These are phyloP conservation scores for Lycaena phlaeas DNA, from an alignment of 2,888 invertebrate species.

Conservation along the genomic window DNA sequence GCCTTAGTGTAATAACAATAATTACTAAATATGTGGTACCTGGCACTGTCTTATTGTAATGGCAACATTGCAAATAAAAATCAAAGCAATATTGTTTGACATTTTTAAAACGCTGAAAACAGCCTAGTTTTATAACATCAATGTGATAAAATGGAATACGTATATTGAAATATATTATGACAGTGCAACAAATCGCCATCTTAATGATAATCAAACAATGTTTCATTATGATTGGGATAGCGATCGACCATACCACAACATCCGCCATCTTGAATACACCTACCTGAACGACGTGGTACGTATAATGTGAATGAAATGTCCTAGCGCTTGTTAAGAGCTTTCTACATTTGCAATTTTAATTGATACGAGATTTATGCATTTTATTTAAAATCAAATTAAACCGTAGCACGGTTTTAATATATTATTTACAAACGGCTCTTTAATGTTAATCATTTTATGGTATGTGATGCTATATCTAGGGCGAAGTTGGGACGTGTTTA, in stretches of 20 bases:
- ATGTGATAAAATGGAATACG: too few species aligned
- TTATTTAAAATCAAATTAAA: conserved; percentile 1
- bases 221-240: too few species aligned
- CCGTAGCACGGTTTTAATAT: conserved; percentile 2
- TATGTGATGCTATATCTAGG: not conserved
- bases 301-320: conserved; percentile 7
- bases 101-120: too few species aligned
- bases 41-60: not conserved
- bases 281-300: conserved; percentile 8
- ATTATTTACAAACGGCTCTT: conserved; percentile 2
- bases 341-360: not conserved
- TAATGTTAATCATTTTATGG: not conserved
- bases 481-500: not conserved
- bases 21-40: not conserved
- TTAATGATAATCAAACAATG: too few species aligned
- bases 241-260: not conserved
- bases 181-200: too few species aligned
- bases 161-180: too few species aligned
- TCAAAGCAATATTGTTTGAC: too few species aligned
- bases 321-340: conserved; percentile 3
- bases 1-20: not conserved
- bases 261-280: not conserved
- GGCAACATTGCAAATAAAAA: too few species aligned
- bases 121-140: too few species aligned
- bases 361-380: conserved; percentile 3